These are phyloP conservation scores for Pagrus major DNA, from an alignment of 2,113 vertebrate species.

Conservation along the genomic window DNA sequence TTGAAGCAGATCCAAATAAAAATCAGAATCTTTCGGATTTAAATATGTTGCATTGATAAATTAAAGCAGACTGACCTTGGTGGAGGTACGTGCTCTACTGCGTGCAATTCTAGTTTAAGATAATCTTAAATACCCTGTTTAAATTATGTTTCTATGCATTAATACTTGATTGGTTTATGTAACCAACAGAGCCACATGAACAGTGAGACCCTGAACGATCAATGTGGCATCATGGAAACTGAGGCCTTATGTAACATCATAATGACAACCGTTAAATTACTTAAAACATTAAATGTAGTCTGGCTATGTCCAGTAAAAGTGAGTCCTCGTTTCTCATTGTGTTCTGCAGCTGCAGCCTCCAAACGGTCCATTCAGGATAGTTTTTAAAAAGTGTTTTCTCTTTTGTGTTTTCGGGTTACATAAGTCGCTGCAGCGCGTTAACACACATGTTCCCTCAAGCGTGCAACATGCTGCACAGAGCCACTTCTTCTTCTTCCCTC, in stretches of 20 bases:
- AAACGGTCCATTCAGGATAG: not conserved
- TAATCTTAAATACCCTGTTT: not conserved
- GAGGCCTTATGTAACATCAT: slow-evolving; percentile 51
- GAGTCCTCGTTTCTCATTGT: not conserved
- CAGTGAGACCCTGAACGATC: slow-evolving; percentile 15
- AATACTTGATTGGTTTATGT: slow-evolving; percentile 6
- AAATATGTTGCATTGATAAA: no score
- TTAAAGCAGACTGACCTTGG: no score
- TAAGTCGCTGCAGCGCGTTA: slow-evolving; percentile 77
- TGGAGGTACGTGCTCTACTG: no score
- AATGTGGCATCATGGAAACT: slow-evolving; percentile 20
- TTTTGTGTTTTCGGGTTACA: slow-evolving; percentile 50
- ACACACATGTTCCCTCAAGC: slow-evolving; percentile 76
- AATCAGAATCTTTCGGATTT: no score
- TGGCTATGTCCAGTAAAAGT: not conserved
- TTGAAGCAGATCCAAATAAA: no score
- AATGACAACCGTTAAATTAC: not conserved
- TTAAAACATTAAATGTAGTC: not conserved
- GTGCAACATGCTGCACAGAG: slow-evolving; percentile 58
- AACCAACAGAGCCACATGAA: slow-evolving; percentile 2
- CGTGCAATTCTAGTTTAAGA: no score
- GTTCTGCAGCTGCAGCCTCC: not conserved
- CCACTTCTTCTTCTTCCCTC: slow-evolving; percentile 16
- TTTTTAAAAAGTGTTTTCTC: not conserved
- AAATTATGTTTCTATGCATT: not conserved